These are phyloP conservation scores for Marmota flaviventris DNA, from an alignment of 2,113 vertebrate species.

Conservation along the genomic window DNA sequence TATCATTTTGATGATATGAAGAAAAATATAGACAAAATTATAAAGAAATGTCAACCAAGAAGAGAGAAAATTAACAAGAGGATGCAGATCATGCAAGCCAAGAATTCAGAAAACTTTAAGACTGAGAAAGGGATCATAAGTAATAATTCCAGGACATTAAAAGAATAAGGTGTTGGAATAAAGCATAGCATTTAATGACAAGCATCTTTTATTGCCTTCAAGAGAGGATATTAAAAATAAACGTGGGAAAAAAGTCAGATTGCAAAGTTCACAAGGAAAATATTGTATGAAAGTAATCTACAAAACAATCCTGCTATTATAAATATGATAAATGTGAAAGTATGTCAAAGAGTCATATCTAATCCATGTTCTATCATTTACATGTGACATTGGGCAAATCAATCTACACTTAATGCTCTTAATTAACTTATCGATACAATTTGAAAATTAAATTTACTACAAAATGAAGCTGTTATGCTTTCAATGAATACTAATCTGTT, in stretches of 20 bases:
- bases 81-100: not conserved
- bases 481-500: not conserved
- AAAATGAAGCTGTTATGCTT: not conserved
- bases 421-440: conserved; percentile 37
- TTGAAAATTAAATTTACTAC: not conserved
- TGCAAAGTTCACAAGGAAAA: not conserved
- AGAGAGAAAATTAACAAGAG: not conserved
- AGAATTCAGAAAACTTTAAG: not conserved
- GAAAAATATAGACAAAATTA: not conserved
- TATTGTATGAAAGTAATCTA: not conserved
- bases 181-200: not conserved
- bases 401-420: not conserved
- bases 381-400: not conserved
- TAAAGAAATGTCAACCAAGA: not conserved
- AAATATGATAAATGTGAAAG: conserved; percentile 25
- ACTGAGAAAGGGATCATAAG: not conserved
- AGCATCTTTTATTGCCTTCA: not conserved
- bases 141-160: not conserved
- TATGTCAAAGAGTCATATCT: not conserved
- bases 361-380: not conserved
- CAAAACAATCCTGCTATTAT: not conserved
- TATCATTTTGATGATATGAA: not conserved
- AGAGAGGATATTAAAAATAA: not conserved
- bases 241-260: not conserved
- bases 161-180: not conserved